phyloP scores from a whole-genome alignment of 2,888 invertebrate species.

The Cosmopolites sordidus region DNA sequence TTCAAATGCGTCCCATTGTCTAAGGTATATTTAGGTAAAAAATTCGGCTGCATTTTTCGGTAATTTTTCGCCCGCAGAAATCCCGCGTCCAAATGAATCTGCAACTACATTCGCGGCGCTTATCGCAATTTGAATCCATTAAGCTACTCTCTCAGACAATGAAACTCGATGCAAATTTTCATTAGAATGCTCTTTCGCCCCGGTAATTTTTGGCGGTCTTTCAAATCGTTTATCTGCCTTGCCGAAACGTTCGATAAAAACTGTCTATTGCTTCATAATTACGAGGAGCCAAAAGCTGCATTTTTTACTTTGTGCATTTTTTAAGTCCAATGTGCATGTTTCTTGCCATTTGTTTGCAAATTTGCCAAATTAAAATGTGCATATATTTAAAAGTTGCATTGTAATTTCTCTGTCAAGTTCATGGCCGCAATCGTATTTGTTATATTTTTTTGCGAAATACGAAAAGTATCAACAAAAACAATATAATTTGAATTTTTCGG shows the following conservation, averaged over 20 bases:
- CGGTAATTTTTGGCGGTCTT: constrained; percentile 9
- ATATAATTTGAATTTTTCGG: no score
- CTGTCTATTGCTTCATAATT: constrained; percentile 5
- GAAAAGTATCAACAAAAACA: no score
- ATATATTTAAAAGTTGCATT: constrained; percentile 8
- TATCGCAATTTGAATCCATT: constrained; percentile 3
- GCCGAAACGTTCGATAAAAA: constrained; percentile 3
- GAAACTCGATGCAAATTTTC: constrained; percentile 11
- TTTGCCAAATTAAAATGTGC: background rate
- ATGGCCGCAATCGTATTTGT: no score
- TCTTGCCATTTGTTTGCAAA: background rate
- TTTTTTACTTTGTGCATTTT: constrained; percentile 3
- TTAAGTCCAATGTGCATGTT: constrained; percentile 5
- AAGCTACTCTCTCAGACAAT: constrained; percentile 1
- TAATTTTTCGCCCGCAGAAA: constrained; percentile 7
- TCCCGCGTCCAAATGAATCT: constrained; percentile 4
- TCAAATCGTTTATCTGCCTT: constrained; percentile 5
- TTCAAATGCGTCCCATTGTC: constrained; percentile 12
- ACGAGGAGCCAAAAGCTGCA: background rate
- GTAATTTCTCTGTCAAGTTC: background rate
- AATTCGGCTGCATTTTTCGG: constrained; percentile 7
- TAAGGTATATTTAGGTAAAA: constrained; percentile 4
- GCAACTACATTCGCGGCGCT: background rate
- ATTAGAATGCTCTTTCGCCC: constrained; percentile 4
- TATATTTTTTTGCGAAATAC: no score